These are phyloP conservation scores for Semotilus atromaculatus DNA, from an alignment of 2,797 vertebrate genomes.

Conservation along the genomic window DNA sequence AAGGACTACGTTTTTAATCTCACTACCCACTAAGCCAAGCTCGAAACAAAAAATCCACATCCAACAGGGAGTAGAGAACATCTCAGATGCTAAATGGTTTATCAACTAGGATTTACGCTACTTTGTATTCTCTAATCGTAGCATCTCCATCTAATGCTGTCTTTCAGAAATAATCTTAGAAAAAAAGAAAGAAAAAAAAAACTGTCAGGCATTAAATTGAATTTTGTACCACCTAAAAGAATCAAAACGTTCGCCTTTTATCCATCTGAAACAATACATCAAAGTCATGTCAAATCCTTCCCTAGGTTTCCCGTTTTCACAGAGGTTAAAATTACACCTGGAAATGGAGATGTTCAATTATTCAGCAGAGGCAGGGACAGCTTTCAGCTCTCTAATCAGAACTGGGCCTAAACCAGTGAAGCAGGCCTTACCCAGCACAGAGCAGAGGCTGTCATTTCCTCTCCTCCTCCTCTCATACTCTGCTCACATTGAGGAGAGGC, in stretches of 20 bases:
- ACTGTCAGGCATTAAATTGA: slow-evolving; percentile 8
- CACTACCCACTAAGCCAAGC: slow-evolving; percentile 7
- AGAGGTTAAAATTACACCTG: slow-evolving; percentile 63
- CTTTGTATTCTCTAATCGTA: slow-evolving; percentile 7
- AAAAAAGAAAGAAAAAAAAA: slow-evolving; percentile 2
- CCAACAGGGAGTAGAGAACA: not conserved
- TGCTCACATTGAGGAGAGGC: slow-evolving; percentile 50
- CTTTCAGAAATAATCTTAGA: slow-evolving; percentile 11
- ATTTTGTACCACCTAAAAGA: slow-evolving; percentile 18
- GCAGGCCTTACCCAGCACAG: slow-evolving; percentile 31
- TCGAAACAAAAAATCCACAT: slow-evolving; percentile 14
- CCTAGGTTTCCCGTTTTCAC: slow-evolving; percentile 47
- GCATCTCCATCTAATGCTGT: slow-evolving; percentile 12
- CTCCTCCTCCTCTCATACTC: slow-evolving; percentile 8
- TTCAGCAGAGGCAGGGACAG: slow-evolving; percentile 62
- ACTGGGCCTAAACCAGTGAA: slow-evolving; percentile 54
- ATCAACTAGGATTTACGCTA: slow-evolving; percentile 2
- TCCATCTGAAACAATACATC: slow-evolving; percentile 34
- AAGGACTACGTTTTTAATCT: slow-evolving; percentile 6
- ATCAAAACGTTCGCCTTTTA: slow-evolving; percentile 1
- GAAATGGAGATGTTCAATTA: slow-evolving; percentile 67
- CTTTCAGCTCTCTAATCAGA: slow-evolving; percentile 66
- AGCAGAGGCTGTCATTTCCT: slow-evolving; percentile 37
- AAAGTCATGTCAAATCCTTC: slow-evolving; percentile 44
- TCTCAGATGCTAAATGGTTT: slow-evolving; percentile 25